phyloP scores from a whole-genome alignment of 2,797 vertebrate genomes.

The Chelon auratus region DNA sequence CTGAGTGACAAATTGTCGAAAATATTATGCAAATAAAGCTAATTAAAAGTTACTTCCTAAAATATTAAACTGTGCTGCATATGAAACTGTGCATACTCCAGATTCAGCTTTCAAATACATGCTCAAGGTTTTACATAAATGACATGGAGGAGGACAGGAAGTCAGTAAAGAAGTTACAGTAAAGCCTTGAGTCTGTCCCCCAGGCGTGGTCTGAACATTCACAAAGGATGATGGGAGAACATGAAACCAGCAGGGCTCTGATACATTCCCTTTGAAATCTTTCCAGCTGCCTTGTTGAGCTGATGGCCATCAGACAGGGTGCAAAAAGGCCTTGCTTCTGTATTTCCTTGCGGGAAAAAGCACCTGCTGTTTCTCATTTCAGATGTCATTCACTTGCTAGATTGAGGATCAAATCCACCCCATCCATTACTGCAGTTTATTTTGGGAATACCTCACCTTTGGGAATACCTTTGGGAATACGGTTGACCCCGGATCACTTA shows the following conservation, averaged over 20 bases:
- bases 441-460: constrained; percentile 48
- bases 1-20: no score
- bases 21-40: no score
- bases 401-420: constrained; percentile 50
- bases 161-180: constrained; percentile 22
- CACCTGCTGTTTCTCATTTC: constrained; percentile 76
- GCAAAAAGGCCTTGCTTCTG: constrained; percentile 65
- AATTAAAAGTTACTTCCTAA: no score
- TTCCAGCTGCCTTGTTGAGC: constrained; percentile 68
- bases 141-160: constrained; percentile 11
- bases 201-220: constrained; percentile 45
- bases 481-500: constrained; percentile 35
- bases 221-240: constrained; percentile 68
- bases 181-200: constrained; percentile 24
- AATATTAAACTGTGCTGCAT: no score
- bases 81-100: no score
- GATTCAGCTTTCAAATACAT: not conserved
- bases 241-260: constrained; percentile 66
- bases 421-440: constrained; percentile 37
- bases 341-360: constrained; percentile 59
- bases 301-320: constrained; percentile 61
- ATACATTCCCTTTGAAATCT: constrained; percentile 65
- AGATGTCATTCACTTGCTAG: constrained; percentile 59
- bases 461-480: constrained; percentile 49
- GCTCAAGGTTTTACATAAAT: not conserved